A percentile compares a stretch with the other conserved stretches of the same genome.
These are phyloP conservation scores for Andricus grossulariae DNA, from an alignment of 1,140 invertebrate species.

Conservation along the genomic window DNA sequence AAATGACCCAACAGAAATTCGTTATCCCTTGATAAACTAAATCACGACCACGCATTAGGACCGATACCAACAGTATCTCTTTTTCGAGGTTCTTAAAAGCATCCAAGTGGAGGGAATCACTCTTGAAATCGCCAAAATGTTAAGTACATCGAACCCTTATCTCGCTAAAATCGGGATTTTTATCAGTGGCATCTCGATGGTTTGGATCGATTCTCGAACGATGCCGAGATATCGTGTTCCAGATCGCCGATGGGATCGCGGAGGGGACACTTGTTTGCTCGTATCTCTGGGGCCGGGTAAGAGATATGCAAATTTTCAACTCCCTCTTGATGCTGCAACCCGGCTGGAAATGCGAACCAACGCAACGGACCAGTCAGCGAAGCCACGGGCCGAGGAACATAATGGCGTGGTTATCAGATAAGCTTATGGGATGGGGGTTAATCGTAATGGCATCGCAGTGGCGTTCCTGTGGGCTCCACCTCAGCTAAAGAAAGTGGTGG, in stretches of 20 bases:
- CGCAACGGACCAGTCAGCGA: conserved; percentile 62
- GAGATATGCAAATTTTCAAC: conserved; percentile 57
- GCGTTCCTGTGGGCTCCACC: conserved; percentile 56
- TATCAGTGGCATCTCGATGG: conserved; percentile 24
- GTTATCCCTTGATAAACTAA: too few relatives aligned
- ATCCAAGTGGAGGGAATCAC: conserved; percentile 16
- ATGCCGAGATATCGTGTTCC: conserved; percentile 56
- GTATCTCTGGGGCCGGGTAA: conserved; percentile 52
- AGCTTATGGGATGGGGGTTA: conserved; percentile 69
- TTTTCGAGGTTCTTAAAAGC: background rate
- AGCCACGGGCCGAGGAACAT: conserved; percentile 58
- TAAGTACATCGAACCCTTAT: conserved; percentile 14
- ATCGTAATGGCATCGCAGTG: conserved; percentile 74
- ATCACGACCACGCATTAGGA: background rate
- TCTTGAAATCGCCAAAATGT: conserved; percentile 19
- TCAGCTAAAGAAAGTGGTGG: conserved; percentile 51
- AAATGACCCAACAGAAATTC: too few relatives aligned
- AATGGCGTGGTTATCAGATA: conserved; percentile 74
- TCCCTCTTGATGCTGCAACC: conserved; percentile 42
- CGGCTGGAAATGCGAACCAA: conserved; percentile 54
- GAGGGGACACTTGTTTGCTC: conserved; percentile 51
- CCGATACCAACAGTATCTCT: background rate
- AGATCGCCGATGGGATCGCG: conserved; percentile 51
- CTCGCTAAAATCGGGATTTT: background rate
- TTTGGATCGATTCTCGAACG: conserved; percentile 48